These are phyloP conservation scores for Patiria pectinifera DNA, from an alignment of 53 echinoderm and acorn worm genomes.

Conservation along the genomic window DNA sequence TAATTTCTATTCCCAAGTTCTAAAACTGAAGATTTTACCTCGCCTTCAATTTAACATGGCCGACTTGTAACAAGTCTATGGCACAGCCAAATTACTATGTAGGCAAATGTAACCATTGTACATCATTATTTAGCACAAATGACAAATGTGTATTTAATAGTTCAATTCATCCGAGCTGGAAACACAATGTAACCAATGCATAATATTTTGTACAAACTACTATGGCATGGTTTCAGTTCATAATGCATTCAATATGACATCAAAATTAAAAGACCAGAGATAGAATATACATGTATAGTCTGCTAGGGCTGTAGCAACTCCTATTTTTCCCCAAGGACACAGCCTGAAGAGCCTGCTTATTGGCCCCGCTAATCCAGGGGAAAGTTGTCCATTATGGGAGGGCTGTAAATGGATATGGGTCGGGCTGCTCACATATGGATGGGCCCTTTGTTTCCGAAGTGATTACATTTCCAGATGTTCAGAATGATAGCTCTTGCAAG, in stretches of 20 bases:
- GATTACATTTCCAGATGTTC: constrained; percentile 44
- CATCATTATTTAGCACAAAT: too few relatives aligned
- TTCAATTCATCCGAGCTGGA: too few relatives aligned
- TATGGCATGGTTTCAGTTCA: neutral
- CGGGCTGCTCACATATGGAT: neutral
- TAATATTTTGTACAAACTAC: too few relatives aligned
- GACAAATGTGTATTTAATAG: too few relatives aligned
- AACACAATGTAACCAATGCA: too few relatives aligned
- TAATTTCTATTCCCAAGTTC: too few relatives aligned
- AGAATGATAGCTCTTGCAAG: constrained; percentile 3
- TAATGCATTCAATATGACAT: constrained; percentile 5
- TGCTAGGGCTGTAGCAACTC: neutral
- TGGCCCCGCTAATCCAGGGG: neutral
- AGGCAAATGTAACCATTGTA: too few relatives aligned
- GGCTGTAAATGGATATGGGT: neutral
- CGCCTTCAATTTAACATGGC: too few relatives aligned
- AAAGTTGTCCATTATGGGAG: neutral
- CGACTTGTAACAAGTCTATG: too few relatives aligned
- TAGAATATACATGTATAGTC: neutral
- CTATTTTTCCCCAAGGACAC: neutral
- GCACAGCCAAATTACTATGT: too few relatives aligned
- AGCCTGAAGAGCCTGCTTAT: neutral
- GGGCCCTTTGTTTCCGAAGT: constrained; percentile 21
- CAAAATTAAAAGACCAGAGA: neutral
- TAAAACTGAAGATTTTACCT: too few relatives aligned